These are phyloP conservation scores for Hipparchia semele DNA, from an alignment of 2,888 invertebrate genomes.

Conservation along the genomic window DNA sequence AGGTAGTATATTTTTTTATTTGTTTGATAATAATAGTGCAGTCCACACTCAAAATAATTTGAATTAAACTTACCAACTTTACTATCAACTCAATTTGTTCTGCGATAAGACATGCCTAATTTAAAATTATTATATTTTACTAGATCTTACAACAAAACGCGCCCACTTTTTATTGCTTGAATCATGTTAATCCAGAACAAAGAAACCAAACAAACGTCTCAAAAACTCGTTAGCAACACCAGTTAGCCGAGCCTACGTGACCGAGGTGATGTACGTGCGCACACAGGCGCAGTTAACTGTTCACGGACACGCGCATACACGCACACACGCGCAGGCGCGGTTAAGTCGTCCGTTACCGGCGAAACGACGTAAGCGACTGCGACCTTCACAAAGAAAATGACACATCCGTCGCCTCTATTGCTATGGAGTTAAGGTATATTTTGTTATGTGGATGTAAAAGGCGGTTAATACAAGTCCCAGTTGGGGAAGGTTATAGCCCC, in stretches of 20 bases:
- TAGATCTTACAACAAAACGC: too few species aligned
- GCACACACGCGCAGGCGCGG: constrained; percentile 62
- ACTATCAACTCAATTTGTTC: too few species aligned
- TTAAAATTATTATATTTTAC: background rate
- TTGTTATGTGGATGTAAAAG: constrained; percentile 46
- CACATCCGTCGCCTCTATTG: constrained; percentile 61
- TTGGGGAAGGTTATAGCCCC: constrained; percentile 61
- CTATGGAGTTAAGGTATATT: constrained; percentile 43
- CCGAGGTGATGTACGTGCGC: constrained; percentile 69
- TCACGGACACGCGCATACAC: constrained; percentile 53
- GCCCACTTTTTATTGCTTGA: background rate
- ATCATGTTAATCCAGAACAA: constrained; percentile 48
- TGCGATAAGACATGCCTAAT: background rate
- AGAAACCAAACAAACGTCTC: constrained; percentile 56
- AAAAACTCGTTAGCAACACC: constrained; percentile 56
- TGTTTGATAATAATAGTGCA: too few species aligned
- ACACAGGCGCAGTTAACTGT: constrained; percentile 53
- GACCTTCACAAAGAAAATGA: constrained; percentile 78
- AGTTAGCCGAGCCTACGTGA: constrained; percentile 77
- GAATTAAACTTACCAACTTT: too few species aligned
- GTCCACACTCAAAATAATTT: too few species aligned
- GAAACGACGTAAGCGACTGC: constrained; percentile 59
- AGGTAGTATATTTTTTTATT: too few species aligned
- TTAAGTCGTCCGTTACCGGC: constrained; percentile 54
- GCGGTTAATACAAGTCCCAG: constrained; percentile 46